Evolutionary conservation across 2,888 invertebrate genomes (phyloP).

Genomic region (Acanthosoma haemorrhoidale): DNA sequence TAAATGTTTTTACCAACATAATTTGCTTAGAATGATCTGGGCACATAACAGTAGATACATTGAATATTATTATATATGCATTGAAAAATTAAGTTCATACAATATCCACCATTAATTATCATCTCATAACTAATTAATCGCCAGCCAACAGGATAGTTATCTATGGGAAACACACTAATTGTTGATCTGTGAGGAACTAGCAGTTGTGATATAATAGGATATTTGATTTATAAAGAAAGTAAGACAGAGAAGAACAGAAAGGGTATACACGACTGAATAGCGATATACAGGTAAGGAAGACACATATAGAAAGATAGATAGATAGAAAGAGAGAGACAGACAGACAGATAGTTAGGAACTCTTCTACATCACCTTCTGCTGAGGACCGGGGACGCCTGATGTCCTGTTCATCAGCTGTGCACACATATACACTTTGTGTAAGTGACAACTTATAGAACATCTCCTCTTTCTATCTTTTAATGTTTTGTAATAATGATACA

Average conservation of each 20-base stretch:
- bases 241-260: neutral
- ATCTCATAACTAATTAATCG: neutral
- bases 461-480: neutral
- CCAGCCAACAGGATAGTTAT: neutral
- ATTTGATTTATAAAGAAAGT: neutral
- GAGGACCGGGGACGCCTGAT: slow-evolving; percentile 37
- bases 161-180: neutral
- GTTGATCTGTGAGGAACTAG: slow-evolving; percentile 4
- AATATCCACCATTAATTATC: neutral
- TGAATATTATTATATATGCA: no score
- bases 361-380: slow-evolving; percentile 36
- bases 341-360: slow-evolving; percentile 17
- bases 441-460: neutral
- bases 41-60: no score
- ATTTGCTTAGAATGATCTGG: no score
- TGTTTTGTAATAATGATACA: neutral
- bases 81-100: no score
- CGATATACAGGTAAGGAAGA: neutral
- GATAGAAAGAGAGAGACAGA: slow-evolving; percentile 19
- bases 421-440: slow-evolving; percentile 9
- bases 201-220: neutral
- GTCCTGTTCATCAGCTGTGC: slow-evolving; percentile 40
- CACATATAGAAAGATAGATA: slow-evolving; percentile 6
- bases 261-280: neutral
- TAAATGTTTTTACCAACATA: no score